Evolutionary conservation across 2,113 vertebrate species (phyloP), one percentile per base, ranked within the genome.

Genomic region (Hyperoodon ampullatus): DNA sequence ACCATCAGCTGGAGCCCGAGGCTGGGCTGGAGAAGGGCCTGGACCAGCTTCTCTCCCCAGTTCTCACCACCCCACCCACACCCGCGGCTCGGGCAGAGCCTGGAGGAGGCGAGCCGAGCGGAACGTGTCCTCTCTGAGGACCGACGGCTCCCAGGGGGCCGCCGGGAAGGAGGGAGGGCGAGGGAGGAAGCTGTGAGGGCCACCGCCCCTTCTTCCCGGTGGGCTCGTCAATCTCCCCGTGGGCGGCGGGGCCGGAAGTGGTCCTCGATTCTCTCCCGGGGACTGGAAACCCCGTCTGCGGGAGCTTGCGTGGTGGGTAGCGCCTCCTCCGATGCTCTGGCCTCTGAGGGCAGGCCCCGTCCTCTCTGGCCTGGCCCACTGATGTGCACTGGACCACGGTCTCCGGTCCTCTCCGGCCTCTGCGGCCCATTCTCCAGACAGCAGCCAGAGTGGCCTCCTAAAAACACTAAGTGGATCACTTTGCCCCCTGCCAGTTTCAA

Each of bases 321-420:
- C 0, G 0, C 39, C 50, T 44, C 47, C 42, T 42, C n/a, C 18
- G 7, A 5, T 4, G 23, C 8, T 3, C 24, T 8, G 35, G 28
- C 30, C 14, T 44, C 18, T 2, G 18, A 33, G 9, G 23, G 26
- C 35, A n/a, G 53, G 53, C 3, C 14, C 19, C 2, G 0, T 30
- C 35, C 42, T 33, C 15, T 88, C 55, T 24, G 1, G 14, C 14
- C 39, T 7, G 33, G 33, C 47, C 14, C 39, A 3, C 23, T 16
- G 75, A 35, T 11, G n/a, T 30, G 44, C 44, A 28, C 5, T n/a
- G 53, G 5, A 23, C 71, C 8, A 8, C 1, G 26, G 39, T 13
- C n/a, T 61, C 9, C 0, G 1, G 8, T 50, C 85, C 42, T 60
- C 19, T 33, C 30, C 39, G 80, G 39, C 23, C 2, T 65, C 68